phyloP scores from a whole-genome alignment of 2,797 vertebrate species.

The Helicolenus hilgendorfi region DNA sequence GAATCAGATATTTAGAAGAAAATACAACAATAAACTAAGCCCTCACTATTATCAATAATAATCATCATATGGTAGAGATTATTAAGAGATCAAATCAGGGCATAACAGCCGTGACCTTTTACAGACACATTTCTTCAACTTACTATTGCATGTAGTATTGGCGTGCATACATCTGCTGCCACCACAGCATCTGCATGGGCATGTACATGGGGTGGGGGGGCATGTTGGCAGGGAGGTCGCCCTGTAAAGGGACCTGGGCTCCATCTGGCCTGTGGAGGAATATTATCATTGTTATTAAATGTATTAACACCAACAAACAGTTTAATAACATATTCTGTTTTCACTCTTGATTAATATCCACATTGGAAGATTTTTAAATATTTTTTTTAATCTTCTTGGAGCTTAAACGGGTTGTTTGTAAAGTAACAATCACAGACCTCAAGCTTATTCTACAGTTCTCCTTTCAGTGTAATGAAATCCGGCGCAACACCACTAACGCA shows the following conservation, averaged over 20 bases:
- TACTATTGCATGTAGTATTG: conserved; percentile 99
- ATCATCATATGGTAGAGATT: not conserved
- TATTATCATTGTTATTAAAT: not conserved
- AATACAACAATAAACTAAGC: not conserved
- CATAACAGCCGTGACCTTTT: not conserved
- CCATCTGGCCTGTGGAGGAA: conserved; percentile 89
- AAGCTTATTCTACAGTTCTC: not conserved
- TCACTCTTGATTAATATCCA: not conserved
- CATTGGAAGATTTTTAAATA: not conserved
- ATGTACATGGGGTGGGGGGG: conserved; percentile 93
- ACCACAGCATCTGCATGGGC: conserved; percentile 97
- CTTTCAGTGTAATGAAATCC: not conserved
- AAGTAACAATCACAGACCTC: not conserved
- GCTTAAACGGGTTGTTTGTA: not conserved
- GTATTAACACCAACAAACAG: not conserved
- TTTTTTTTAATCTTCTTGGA: not conserved
- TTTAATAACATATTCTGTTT: not conserved
- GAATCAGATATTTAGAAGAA: not conserved
- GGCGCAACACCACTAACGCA: too few species aligned
- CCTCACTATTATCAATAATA: not conserved
- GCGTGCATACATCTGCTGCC: conserved; percentile 98
- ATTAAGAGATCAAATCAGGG: not conserved
- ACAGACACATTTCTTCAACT: conserved; percentile 76
- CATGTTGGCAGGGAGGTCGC: conserved; percentile 88
- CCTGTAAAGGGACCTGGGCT: conserved; percentile 89